Percentiles rank a stretch among this genome's conserved stretches.
These are phyloP conservation scores for Epirrhoe tristata DNA, from an alignment of 2,888 invertebrate genomes.

Conservation along the genomic window DNA sequence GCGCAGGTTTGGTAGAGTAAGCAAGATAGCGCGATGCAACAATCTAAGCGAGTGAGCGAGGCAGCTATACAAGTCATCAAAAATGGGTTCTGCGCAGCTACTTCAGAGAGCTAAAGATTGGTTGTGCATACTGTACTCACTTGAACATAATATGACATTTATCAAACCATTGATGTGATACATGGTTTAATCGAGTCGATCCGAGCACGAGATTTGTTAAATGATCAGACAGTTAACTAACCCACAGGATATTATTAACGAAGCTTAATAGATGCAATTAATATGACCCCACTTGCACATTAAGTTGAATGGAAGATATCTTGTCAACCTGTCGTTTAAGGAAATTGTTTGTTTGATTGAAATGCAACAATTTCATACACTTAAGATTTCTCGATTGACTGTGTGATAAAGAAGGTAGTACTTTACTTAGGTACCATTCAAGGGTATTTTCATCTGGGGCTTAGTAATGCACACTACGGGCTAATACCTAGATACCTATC, in stretches of 20 bases:
- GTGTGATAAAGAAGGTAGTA: too few relatives aligned
- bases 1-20: too few relatives aligned
- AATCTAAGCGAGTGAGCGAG: too few relatives aligned
- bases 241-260: constrained; percentile 65
- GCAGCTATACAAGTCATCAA: too few relatives aligned
- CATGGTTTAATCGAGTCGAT: constrained; percentile 35
- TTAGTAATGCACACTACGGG: too few relatives aligned
- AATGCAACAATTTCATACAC: constrained; percentile 8
- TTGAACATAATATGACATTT: not conserved
- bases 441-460: too few relatives aligned
- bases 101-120: too few relatives aligned
- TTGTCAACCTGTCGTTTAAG: constrained; percentile 37
- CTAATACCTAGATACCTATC: not conserved
- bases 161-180: constrained; percentile 11
- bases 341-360: constrained; percentile 17
- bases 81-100: too few relatives aligned
- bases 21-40: too few relatives aligned
- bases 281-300: constrained; percentile 54
- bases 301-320: constrained; percentile 37
- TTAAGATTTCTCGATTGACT: too few relatives aligned
- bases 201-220: constrained; percentile 36
- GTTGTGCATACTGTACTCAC: too few relatives aligned
- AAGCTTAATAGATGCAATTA: constrained; percentile 72
- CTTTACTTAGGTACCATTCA: too few relatives aligned
- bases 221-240: constrained; percentile 51